These are phyloP conservation scores for Lasioglossum marginatum DNA, from an alignment of 2,888 invertebrate species.

Conservation along the genomic window DNA sequence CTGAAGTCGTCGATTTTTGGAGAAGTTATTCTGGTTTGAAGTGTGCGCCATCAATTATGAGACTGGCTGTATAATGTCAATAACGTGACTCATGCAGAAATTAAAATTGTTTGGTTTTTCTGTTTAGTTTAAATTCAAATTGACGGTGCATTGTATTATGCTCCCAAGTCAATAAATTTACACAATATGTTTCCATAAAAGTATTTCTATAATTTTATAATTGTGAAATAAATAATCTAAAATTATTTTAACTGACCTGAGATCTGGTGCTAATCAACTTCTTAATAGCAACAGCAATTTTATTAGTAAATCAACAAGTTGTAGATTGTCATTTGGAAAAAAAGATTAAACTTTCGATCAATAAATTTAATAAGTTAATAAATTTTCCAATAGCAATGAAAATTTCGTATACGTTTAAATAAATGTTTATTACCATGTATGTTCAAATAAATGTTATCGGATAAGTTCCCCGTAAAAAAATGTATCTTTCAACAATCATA, in stretches of 20 bases:
- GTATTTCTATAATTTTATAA: neutral
- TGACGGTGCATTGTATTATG: neutral
- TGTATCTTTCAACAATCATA: no score
- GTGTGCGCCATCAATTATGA: no score
- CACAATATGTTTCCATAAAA: neutral
- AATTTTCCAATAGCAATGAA: neutral
- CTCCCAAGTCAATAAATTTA: neutral
- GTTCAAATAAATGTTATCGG: no score
- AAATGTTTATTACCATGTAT: no score
- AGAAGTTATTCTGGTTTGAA: no score
- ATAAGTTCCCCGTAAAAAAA: neutral
- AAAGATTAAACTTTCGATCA: neutral
- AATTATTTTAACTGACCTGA: neutral
- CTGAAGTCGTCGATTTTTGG: no score
- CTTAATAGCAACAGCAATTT: neutral
- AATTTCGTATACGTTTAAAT: no score
- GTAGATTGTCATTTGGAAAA: neutral
- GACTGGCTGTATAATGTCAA: no score
- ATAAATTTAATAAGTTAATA: neutral
- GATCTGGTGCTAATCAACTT: neutral
- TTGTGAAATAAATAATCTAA: neutral
- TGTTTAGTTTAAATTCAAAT: no score
- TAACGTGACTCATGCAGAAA: no score
- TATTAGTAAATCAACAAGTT: neutral
- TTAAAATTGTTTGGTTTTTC: no score